These are phyloP conservation scores for Encarsia formosa DNA, from an alignment of 2,888 invertebrate genomes.

Conservation along the genomic window DNA sequence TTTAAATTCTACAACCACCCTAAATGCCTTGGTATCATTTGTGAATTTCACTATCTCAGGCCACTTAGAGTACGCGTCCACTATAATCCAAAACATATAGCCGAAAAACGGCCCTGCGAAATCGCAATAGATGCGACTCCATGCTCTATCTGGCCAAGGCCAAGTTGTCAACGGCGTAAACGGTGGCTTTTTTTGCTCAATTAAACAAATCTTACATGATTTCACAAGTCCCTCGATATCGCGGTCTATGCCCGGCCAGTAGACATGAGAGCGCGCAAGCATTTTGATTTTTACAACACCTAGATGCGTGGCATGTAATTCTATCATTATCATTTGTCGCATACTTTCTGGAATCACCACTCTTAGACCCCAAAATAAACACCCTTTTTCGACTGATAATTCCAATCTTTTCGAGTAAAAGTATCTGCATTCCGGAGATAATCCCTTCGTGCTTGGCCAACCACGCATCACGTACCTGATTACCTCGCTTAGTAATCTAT, in stretches of 20 bases:
- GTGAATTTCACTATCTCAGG: conserved; percentile 8
- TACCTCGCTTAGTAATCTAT: neutral
- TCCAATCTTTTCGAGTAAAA: conserved; percentile 13
- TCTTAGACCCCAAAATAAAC: conserved; percentile 18
- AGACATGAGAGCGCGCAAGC: conserved; percentile 8
- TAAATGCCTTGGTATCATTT: neutral
- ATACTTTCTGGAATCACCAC: conserved; percentile 14
- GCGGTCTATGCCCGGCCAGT: no score
- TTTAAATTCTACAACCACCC: neutral
- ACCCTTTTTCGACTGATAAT: conserved; percentile 18
- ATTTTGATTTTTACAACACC: conserved; percentile 17
- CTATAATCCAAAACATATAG: conserved; percentile 18
- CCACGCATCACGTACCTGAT: neutral
- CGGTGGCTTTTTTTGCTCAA: conserved; percentile 17
- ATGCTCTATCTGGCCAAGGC: no score
- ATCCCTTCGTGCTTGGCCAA: conserved; percentile 17
- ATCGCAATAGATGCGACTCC: conserved; percentile 16
- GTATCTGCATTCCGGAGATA: neutral
- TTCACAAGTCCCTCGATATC: conserved; percentile 6
- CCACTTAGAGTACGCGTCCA: conserved; percentile 20
- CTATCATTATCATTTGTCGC: neutral
- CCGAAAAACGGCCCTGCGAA: conserved; percentile 14
- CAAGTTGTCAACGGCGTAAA: conserved; percentile 11
- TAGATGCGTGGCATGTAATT: conserved; percentile 7
- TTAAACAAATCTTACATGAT: conserved; percentile 12